phyloP scores from a whole-genome alignment of 2,888 invertebrate genomes.

The Xestia rhomboidea region DNA sequence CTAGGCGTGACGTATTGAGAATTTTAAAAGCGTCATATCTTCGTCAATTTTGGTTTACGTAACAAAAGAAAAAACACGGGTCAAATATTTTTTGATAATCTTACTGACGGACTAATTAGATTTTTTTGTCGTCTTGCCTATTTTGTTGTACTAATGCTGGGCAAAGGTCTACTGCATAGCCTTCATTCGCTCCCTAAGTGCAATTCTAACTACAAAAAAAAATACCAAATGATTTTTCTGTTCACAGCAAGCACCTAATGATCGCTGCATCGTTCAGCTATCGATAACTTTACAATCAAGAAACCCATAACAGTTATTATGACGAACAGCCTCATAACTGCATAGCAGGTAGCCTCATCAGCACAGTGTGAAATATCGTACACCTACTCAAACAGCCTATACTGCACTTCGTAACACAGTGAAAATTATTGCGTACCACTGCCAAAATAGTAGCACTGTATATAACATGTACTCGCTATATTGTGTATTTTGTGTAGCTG shows the following conservation, averaged over 20 bases:
- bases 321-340: slow-evolving; percentile 34
- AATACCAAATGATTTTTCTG: background rate
- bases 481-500: background rate
- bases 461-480: slow-evolving; percentile 11
- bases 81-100: too few species aligned
- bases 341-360: slow-evolving; percentile 69
- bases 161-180: too few species aligned
- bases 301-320: slow-evolving; percentile 1
- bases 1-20: too few species aligned
- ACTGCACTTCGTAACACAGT: slow-evolving; percentile 68
- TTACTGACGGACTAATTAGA: too few species aligned
- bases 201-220: background rate
- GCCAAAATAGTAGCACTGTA: slow-evolving; percentile 65
- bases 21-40: too few species aligned
- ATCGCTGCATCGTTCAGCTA: slow-evolving; percentile 2
- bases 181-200: background rate
- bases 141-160: too few species aligned
- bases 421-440: slow-evolving; percentile 71
- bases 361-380: slow-evolving; percentile 73
- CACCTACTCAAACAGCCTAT: slow-evolving; percentile 66
- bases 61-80: too few species aligned
- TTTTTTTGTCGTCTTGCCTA: too few species aligned
- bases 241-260: background rate
- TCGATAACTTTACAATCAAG: slow-evolving; percentile 1
- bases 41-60: too few species aligned